Conservation (phyloP, 2,113 vertebrate genomes). For the Excalfactoria chinensis region DNA sequence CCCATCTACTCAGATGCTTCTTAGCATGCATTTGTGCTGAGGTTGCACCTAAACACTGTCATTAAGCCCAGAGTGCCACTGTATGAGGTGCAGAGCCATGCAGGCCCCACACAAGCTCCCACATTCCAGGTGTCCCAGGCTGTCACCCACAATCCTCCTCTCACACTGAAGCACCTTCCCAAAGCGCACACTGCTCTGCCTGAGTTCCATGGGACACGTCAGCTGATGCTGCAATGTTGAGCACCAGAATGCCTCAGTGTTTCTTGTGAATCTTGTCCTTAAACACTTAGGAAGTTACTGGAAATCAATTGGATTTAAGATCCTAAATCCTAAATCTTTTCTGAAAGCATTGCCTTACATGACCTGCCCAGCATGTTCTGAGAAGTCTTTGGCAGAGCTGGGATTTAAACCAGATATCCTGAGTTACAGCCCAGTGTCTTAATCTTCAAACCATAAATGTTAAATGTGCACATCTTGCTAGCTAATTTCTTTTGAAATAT, state of each 20-base stretch:
- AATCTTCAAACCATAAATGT: conserved; percentile 19
- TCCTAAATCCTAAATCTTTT: conserved; percentile 32
- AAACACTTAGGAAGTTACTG: conserved; percentile 28
- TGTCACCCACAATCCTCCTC: not conserved
- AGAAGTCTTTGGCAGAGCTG: conserved; percentile 28
- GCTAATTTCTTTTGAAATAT: conserved; percentile 37
- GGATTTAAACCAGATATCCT: conserved; percentile 38
- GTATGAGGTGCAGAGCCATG: not conserved
- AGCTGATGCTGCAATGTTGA: not conserved
- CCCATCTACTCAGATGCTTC: not conserved
- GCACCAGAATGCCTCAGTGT: not conserved
- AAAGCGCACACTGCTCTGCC: not conserved
- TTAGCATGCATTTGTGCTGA: not conserved
- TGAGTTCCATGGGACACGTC: not conserved
- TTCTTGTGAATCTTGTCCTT: not conserved
- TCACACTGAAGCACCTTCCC: not conserved
- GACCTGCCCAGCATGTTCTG: conserved; percentile 6
- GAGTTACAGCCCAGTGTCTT: conserved; percentile 8
- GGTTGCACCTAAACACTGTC: not conserved
- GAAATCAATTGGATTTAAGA: conserved; percentile 40
- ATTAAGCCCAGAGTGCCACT: not conserved
- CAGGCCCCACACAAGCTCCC: accelerated
- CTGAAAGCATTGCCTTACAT: not conserved
- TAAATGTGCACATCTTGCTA: not conserved
- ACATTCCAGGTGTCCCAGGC: not conserved